Base-by-base conservation (phyloP, 2,797 vertebrate species). In the Yasuhikotakia modesta region DNA sequence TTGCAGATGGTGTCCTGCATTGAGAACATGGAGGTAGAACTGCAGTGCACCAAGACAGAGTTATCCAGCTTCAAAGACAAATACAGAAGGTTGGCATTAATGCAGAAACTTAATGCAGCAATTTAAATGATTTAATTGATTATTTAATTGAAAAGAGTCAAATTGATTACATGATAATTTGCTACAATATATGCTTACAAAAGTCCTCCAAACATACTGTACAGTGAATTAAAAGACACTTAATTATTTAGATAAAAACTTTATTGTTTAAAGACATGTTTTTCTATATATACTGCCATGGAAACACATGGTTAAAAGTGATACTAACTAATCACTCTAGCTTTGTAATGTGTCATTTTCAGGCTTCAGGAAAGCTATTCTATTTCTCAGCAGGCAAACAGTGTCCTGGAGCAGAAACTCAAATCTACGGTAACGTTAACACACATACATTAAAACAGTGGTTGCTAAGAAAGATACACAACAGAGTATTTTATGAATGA, bases 1-100 rank as follows among this genome's bases (percentile, higher is more conserved):
- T 71, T 93, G 82, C 91, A 93, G 87, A 92, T 87, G 0, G 89
- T 93, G 68, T 87, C 92, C 57, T 92, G 92, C 85, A 94, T 93
- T 6, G 92, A 94, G 86, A 92, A 89, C 81, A 87, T 93, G 78
- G 92, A 94, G 84, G 82, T 46, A 2, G 93, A 94, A 86, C 32
- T 93, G 71, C 89, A 93, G 80, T 88, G 87, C 30, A 90, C 90
- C 70, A 92, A 89, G 35, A 88, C 91, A 0, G 92, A 94, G 85
- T 89, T 94, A 43, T 77, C 81, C 45, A 85, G 81, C 6, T 82
- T 91, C 57, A 93, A 92, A 71, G 91, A 92, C 7, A 93, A 92
- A 83, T 93, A 91, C 70, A 90, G 88, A 87, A 93, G 92, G 92
- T 93, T 24, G 76, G 83, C 0, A 55, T 63, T 19, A 35, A 60